These are phyloP conservation scores for Phoxinus dragarum DNA, from an alignment of 2,797 vertebrate genomes.

Conservation along the genomic window DNA sequence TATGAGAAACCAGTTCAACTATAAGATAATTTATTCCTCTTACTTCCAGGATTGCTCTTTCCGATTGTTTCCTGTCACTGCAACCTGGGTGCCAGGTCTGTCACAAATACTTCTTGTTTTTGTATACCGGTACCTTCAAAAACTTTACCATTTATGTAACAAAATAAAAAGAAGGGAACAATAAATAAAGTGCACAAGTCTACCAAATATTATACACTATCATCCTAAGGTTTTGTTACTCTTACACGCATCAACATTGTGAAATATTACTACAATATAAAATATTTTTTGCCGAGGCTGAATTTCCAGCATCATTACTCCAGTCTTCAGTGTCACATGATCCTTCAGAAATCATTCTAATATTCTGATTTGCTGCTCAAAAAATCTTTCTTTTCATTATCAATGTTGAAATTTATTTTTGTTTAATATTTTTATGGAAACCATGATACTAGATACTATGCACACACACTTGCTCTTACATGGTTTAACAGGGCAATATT, in stretches of 20 bases:
- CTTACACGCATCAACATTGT: neutral
- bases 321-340: neutral
- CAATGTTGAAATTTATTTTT: neutral
- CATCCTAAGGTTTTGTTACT: neutral
- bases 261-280: neutral
- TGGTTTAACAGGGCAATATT: neutral
- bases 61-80: neutral
- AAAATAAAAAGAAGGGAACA: neutral
- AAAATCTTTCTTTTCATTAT: neutral
- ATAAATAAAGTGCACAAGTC: neutral
- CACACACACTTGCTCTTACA: neutral
- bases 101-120: neutral
- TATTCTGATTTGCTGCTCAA: neutral
- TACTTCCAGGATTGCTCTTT: neutral
- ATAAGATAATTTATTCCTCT: neutral
- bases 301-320: neutral
- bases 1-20: neutral
- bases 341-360: neutral
- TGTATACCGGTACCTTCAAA: neutral
- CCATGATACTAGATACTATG: too few relatives aligned
- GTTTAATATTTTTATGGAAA: neutral
- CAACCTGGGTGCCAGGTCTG: neutral
- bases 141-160: neutral
- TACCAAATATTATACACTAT: neutral
- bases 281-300: neutral